Evolutionary conservation across 2,113 vertebrate genomes (phyloP), one percentile per base, ranked within the genome.

Genomic region (Bettongia penicillata): DNA sequence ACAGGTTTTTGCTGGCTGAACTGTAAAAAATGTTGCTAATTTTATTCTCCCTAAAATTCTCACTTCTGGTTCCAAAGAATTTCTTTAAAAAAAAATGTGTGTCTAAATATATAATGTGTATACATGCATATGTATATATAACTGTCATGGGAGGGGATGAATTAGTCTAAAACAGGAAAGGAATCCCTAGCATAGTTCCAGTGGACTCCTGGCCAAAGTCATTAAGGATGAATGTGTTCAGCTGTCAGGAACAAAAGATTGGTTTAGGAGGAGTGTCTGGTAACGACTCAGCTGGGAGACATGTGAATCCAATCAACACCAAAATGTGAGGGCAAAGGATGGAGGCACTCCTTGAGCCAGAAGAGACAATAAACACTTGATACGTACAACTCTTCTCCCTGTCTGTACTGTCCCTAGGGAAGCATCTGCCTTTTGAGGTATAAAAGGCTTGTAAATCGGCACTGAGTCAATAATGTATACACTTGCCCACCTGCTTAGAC

Each of bases 331-430:
- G 37, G 43, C 28, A 95, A 9, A 3, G 93, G 51, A 93, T 24
- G 92, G 61, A 93, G 95, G 97, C 95, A 31, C 90, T 43, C 24
- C 91, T 95, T 90, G 92, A 89, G 91, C 94, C 68, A 68, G 90
- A 97, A 55, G 0, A 57, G 92, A 95, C 95, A 94, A 24, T 53
- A 94, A 97, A 95, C 89, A 61, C 91, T 50, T 93, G 50, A 90
- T 93, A n/a, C 7, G 96, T n/a, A 3, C 92, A 7, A 26, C 31
- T n/a, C 91, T 93, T 95, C 89, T 43, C 84, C 68, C 48, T 25
- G 47, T 31, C 53, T 95, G 93, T 90, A 37, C 91, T 96, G 96
- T 93, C 55, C 19, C 57, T 93, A 91, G 95, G 53, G n/a, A 91
- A 97, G 96, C n/a, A 92, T 7, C 25, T 22, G 11, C 37, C 16